A percentile compares a stretch with the other conserved stretches of the same genome.
Evolutionary conservation across 2,888 invertebrate genomes (phyloP).

Genomic region (Yponomeuta evonymella): DNA sequence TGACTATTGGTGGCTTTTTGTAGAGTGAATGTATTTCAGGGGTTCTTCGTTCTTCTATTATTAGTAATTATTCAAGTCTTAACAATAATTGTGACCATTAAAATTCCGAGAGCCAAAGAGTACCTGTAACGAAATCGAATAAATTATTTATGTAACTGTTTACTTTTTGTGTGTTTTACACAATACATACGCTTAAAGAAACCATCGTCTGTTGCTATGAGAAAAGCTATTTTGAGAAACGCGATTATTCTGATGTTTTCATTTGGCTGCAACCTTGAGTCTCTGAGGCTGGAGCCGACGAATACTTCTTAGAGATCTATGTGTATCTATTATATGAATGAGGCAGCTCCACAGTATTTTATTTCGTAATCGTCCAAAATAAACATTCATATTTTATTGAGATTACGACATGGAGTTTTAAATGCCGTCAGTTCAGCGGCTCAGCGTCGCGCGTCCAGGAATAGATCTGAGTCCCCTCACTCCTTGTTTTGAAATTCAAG

Average conservation of each 20-base stretch:
- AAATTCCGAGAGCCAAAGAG: neutral
- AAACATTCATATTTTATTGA: slow-evolving; percentile 71
- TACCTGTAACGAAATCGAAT: neutral
- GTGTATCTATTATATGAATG: slow-evolving; percentile 31
- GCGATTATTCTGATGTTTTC: slow-evolving; percentile 50
- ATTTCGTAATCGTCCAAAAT: slow-evolving; percentile 72
- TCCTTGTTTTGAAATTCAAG: slow-evolving; percentile 55
- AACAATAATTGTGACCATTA: neutral
- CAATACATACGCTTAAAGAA: neutral
- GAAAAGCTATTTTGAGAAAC: slow-evolving; percentile 53
- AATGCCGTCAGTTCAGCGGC: slow-evolving; percentile 43
- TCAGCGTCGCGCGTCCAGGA: slow-evolving; percentile 37
- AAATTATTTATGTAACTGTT: neutral
- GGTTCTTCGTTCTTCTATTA: neutral
- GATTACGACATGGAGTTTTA: slow-evolving; percentile 66
- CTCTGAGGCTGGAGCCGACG: slow-evolving; percentile 47
- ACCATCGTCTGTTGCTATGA: slow-evolving; percentile 18
- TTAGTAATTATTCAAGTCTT: neutral
- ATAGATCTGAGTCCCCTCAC: slow-evolving; percentile 45
- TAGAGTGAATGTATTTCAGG: neutral
- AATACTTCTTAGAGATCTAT: slow-evolving; percentile 62
- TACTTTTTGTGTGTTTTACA: neutral
- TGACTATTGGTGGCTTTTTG: neutral
- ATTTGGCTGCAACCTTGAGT: slow-evolving; percentile 53
- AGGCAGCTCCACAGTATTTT: slow-evolving; percentile 39